Conservation (phyloP, 92 coral and sea anemone genomes). For the Paragorgia papillata region DNA sequence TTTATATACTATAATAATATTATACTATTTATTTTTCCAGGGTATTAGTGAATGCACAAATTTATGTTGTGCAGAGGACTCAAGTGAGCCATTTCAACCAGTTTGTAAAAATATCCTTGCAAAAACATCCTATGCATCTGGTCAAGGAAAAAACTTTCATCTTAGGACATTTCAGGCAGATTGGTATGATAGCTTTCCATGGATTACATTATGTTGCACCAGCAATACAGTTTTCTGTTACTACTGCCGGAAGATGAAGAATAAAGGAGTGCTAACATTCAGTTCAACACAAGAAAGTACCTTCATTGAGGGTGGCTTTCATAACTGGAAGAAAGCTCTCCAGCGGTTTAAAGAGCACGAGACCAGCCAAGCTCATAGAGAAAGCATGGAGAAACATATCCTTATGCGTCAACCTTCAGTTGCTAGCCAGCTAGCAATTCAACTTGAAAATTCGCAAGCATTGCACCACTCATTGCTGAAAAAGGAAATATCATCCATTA, state of each 20-base stretch:
- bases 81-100: constrained; percentile 36
- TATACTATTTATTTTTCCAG: too few relatives aligned
- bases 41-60: too few relatives aligned
- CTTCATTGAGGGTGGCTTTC: constrained; percentile 10
- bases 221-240: not conserved
- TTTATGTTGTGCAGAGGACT: too few relatives aligned
- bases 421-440: constrained; percentile 27
- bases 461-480: constrained; percentile 12
- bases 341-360: constrained; percentile 10
- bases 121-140: constrained; percentile 17
- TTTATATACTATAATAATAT: too few relatives aligned
- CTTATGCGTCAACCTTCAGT: constrained; percentile 26
- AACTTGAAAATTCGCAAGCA: constrained; percentile 15
- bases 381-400: constrained; percentile 39
- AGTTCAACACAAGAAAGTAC: constrained; percentile 20
- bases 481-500: constrained; percentile 36
- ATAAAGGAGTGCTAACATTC: constrained; percentile 1
- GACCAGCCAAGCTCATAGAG: constrained; percentile 19
- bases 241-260: constrained; percentile 22
- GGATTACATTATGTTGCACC: constrained; percentile 14
- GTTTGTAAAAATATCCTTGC: constrained; percentile 7
- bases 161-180: constrained; percentile 28
- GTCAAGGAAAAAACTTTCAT: constrained; percentile 18
- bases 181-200: constrained; percentile 22
- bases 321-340: constrained; percentile 26